Conservation (phyloP, 2,888 invertebrate genomes). For the Cheilosia impressa region DNA sequence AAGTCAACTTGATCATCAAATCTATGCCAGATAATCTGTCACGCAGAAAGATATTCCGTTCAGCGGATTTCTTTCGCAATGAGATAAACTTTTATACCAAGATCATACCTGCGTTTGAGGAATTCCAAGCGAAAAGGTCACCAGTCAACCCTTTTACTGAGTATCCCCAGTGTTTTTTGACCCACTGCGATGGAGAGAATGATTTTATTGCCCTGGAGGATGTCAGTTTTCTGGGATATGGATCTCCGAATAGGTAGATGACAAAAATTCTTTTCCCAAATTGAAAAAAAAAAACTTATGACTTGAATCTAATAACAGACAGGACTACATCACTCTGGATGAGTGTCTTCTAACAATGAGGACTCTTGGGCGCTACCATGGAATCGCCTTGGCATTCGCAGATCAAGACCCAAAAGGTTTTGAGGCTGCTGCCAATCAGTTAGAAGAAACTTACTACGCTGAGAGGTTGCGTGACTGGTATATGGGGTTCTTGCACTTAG, state of each 20-base stretch:
- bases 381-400: constrained; percentile 86
- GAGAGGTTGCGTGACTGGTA: constrained; percentile 86
- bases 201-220: constrained; percentile 86
- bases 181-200: constrained; percentile 84
- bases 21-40: constrained; percentile 87
- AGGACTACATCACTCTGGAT: constrained; percentile 84
- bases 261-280: no score
- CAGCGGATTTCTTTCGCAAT: constrained; percentile 88
- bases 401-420: constrained; percentile 85
- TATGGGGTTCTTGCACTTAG: constrained; percentile 84
- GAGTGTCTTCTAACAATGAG: constrained; percentile 85
- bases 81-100: constrained; percentile 88
- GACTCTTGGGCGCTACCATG: constrained; percentile 86
- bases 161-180: constrained; percentile 84
- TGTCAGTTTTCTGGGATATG: constrained; percentile 84
- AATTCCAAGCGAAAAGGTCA: constrained; percentile 79
- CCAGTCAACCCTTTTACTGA: constrained; percentile 85
- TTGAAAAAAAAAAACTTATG: no score
- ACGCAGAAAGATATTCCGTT: constrained; percentile 87
- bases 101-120: constrained; percentile 80
- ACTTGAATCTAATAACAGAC: constrained; percentile 78
- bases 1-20: constrained; percentile 87
- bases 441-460: constrained; percentile 86
- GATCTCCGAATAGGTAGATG: constrained; percentile 81
- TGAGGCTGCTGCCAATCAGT: constrained; percentile 81